Evolutionary conservation across 1,140 invertebrate genomes (phyloP).

Genomic region (Neelides sp.): DNA sequence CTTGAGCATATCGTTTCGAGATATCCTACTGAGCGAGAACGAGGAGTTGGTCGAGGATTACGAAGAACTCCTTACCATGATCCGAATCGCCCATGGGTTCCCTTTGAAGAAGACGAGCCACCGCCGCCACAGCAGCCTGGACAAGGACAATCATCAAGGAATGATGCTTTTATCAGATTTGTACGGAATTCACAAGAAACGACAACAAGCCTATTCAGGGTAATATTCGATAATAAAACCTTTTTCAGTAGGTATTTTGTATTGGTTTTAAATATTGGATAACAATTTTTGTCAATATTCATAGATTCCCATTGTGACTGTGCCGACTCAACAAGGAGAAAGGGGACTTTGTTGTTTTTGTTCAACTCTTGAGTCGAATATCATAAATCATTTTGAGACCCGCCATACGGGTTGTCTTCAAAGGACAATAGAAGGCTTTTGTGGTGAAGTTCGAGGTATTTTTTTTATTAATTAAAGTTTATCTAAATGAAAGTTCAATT

Average conservation of each 20-base stretch:
- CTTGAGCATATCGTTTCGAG: too few species aligned
- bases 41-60: too few species aligned
- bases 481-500: neutral
- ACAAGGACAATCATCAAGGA: constrained; percentile 6
- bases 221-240: too few species aligned
- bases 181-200: constrained; percentile 11
- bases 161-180: constrained; percentile 14
- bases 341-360: constrained; percentile 29
- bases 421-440: constrained; percentile 36
- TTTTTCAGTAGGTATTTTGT: too few species aligned
- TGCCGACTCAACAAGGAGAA: constrained; percentile 22
- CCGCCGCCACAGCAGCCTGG: constrained; percentile 11
- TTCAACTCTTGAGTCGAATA: constrained; percentile 23
- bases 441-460: constrained; percentile 38
- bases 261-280: neutral
- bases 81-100: too few species aligned
- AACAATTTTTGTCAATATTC: neutral
- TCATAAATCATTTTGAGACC: constrained; percentile 28
- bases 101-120: constrained; percentile 24
- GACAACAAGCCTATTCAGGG: constrained; percentile 1
- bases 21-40: too few species aligned
- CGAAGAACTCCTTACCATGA: too few species aligned
- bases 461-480: neutral
- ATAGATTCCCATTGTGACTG: constrained; percentile 22
- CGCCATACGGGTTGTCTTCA: constrained; percentile 41